Conservation (phyloP, 2,888 invertebrate species). For the Sarcophaga variegata region DNA sequence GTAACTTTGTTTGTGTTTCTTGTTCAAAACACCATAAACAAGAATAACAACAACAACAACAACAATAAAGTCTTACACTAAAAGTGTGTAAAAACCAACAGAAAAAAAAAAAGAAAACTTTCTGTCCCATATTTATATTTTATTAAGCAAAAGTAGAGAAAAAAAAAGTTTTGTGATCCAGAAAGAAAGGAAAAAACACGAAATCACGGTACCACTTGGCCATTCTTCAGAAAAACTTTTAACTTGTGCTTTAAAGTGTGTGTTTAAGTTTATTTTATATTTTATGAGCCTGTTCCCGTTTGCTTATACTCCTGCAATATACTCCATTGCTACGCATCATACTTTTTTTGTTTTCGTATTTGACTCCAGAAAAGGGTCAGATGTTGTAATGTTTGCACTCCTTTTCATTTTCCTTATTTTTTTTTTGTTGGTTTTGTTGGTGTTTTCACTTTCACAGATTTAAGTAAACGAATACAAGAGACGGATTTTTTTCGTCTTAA, state of each 20-base stretch:
- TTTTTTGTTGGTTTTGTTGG: slow-evolving; percentile 30
- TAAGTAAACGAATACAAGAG: not conserved
- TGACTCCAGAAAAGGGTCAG: slow-evolving; percentile 54
- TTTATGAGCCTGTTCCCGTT: slow-evolving; percentile 17
- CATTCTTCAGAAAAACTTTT: slow-evolving; percentile 38
- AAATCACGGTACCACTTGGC: slow-evolving; percentile 45
- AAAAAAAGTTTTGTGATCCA: slow-evolving; percentile 14
- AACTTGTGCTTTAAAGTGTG: slow-evolving; percentile 36
- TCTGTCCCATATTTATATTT: slow-evolving; percentile 8
- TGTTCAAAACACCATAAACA: slow-evolving; percentile 11
- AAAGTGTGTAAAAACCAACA: slow-evolving; percentile 16
- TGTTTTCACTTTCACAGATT: slow-evolving; percentile 11
- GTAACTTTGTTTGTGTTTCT: slow-evolving; percentile 47
- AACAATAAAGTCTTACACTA: slow-evolving; percentile 9
- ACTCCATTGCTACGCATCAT: not conserved
- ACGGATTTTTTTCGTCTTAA: slow-evolving; percentile 21
- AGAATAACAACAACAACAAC: slow-evolving; percentile 15
- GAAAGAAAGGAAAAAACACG: not conserved
- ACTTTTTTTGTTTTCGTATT: slow-evolving; percentile 34
- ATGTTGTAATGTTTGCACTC: slow-evolving; percentile 31
- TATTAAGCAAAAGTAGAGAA: not conserved
- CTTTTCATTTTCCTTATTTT: not conserved
- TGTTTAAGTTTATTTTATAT: slow-evolving; percentile 44
- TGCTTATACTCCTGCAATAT: not conserved
- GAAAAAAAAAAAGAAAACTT: slow-evolving; percentile 33